Evolutionary conservation across 2,113 vertebrate genomes (phyloP).

Genomic region (Rhodinocichla rosea): DNA sequence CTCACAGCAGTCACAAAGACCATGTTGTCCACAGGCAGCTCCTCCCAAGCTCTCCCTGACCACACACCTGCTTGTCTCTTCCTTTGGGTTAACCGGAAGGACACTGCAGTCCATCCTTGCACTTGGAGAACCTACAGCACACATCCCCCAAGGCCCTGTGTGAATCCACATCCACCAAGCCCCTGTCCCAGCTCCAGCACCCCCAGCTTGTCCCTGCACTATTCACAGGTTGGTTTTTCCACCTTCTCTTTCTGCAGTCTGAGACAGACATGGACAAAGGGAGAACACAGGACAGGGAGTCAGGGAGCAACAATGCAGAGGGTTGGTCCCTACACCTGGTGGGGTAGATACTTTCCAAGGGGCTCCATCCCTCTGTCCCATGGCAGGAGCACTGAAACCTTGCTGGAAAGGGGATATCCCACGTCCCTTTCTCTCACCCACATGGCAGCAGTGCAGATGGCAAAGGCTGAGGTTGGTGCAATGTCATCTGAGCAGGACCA

Average conservation of each 20-base stretch:
- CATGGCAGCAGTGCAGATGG: background rate
- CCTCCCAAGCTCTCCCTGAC: background rate
- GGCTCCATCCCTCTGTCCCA: background rate
- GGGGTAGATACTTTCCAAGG: background rate
- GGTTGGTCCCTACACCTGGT: no score
- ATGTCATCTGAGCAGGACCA: background rate
- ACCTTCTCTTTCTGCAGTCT: background rate
- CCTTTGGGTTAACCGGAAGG: background rate
- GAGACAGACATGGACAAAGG: background rate
- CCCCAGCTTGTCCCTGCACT: background rate
- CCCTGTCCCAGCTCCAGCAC: background rate
- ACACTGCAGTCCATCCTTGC: background rate
- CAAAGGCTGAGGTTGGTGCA: background rate
- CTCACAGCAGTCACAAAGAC: background rate
- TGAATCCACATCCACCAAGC: background rate
- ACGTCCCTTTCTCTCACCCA: background rate
- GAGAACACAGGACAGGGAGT: background rate
- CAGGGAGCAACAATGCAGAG: background rate
- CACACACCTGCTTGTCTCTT: background rate
- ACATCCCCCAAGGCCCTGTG: rapidly evolving
- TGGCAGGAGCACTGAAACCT: background rate
- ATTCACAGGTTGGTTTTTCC: background rate
- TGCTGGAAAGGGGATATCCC: background rate
- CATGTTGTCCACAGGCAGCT: rapidly evolving
- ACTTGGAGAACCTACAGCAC: background rate